phyloP scores from a whole-genome alignment of 37 sponge, comb jelly and placozoan genomes.

The Spongilla lacustris region DNA sequence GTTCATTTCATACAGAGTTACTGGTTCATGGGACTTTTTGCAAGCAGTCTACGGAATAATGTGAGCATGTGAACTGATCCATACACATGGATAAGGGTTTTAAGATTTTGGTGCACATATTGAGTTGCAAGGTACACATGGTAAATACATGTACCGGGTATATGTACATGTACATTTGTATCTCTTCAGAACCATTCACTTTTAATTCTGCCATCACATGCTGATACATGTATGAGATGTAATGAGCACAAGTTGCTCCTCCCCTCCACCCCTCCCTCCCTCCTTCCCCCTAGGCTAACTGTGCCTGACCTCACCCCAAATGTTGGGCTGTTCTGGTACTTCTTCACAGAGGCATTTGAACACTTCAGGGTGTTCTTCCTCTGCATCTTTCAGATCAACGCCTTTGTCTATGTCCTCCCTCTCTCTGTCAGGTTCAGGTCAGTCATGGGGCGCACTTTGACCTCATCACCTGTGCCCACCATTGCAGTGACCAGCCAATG shows the following conservation, averaged over 20 bases:
- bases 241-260: not conserved
- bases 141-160: no score
- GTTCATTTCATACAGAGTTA: slow-evolving; percentile 41
- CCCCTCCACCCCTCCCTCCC: no score
- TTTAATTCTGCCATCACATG: no score
- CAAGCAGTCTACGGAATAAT: slow-evolving; percentile 75
- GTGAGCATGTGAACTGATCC: slow-evolving; percentile 33
- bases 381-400: slow-evolving; percentile 96
- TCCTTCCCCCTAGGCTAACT: slow-evolving; percentile 30
- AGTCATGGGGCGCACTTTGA: not conserved
- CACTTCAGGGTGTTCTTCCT: slow-evolving; percentile 95
- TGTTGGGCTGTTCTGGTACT: slow-evolving; percentile 97
- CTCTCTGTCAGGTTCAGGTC: slow-evolving; percentile 82
- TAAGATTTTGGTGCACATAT: no score
- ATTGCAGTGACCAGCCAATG: slow-evolving; percentile 76
- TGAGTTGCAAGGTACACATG: no score
- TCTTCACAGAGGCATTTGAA: slow-evolving; percentile 96
- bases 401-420: slow-evolving; percentile 75
- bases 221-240: no score
- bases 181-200: no score
- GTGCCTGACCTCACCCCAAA: slow-evolving; percentile 95
- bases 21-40: slow-evolving; percentile 86
- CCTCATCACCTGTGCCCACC: not conserved
- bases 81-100: not conserved
- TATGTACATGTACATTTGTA: no score